A percentile compares a stretch with the other conserved stretches of the same genome.
Evolutionary conservation across 2,797 vertebrate species (phyloP).

Genomic region (Alectoris magna): DNA sequence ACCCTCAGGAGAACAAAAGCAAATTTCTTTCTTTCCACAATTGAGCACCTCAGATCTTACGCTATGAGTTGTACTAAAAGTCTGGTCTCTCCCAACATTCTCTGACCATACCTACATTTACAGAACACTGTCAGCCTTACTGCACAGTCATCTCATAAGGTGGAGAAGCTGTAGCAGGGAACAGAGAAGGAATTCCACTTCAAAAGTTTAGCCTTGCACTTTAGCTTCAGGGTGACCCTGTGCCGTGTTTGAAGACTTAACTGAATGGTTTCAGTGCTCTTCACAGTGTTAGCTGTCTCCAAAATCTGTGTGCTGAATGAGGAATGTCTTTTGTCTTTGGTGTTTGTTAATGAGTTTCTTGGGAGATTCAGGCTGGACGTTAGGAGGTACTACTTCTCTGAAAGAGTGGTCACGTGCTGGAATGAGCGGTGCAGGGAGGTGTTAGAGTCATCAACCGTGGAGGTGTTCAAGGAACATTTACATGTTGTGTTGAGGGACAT

Average conservation of each 20-base stretch:
- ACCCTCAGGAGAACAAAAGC: background rate
- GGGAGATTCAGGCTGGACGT: no score
- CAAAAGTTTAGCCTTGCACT: background rate
- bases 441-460: no score
- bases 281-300: background rate
- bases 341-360: background rate
- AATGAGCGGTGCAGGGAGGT: no score
- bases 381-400: no score
- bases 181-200: background rate
- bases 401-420: no score
- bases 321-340: background rate
- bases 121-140: background rate
- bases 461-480: no score
- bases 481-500: no score
- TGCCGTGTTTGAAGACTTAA: background rate
- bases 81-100: background rate
- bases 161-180: background rate
- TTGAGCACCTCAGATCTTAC: background rate
- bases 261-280: background rate
- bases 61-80: background rate
- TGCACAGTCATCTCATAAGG: background rate
- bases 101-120: fast-evolving
- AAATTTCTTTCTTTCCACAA: background rate
- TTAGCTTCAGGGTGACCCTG: background rate
- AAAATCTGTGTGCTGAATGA: fast-evolving